A percentile compares a stretch with the other conserved stretches of the same genome.
Conservation (phyloP, 2,113 vertebrate species). For the Cromileptes altivelis region DNA sequence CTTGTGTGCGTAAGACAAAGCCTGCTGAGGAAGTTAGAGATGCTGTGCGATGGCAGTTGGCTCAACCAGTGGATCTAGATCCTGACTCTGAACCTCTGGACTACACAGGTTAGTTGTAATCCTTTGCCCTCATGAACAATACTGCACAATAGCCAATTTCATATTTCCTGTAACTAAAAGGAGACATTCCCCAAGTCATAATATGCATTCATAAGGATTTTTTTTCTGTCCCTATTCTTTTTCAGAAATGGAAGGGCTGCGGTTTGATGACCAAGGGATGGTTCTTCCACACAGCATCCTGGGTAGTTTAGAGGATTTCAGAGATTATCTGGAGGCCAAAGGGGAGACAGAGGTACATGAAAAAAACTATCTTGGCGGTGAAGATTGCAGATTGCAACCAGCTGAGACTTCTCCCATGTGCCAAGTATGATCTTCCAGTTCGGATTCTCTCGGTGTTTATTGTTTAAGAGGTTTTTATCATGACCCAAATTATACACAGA, state of each 20-base stretch:
- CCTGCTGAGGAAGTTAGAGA: conserved; percentile 64
- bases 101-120: conserved; percentile 81
- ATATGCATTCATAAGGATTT: not conserved
- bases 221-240: not conserved
- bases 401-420: too few relatives aligned
- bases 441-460: too few relatives aligned
- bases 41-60: conserved; percentile 34
- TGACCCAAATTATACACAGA: too few relatives aligned
- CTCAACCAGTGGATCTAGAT: conserved; percentile 55
- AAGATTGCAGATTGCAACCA: too few relatives aligned
- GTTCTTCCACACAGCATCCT: conserved; percentile 92
- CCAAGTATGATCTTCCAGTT: too few relatives aligned
- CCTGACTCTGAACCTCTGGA: conserved; percentile 60
- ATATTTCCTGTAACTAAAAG: not conserved
- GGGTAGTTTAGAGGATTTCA: conserved; percentile 90
- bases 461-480: too few relatives aligned
- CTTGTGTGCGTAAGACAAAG: conserved; percentile 74
- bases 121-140: not conserved
- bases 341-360: conserved; percentile 85
- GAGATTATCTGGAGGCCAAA: conserved; percentile 85
- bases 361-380: not conserved
- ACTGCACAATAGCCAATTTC: not conserved
- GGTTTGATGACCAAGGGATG: conserved; percentile 78
- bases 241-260: conserved; percentile 76
- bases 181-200: not conserved